These are phyloP conservation scores for Aphelocoma coerulescens DNA, from an alignment of 2,113 vertebrate genomes.

Conservation along the genomic window DNA sequence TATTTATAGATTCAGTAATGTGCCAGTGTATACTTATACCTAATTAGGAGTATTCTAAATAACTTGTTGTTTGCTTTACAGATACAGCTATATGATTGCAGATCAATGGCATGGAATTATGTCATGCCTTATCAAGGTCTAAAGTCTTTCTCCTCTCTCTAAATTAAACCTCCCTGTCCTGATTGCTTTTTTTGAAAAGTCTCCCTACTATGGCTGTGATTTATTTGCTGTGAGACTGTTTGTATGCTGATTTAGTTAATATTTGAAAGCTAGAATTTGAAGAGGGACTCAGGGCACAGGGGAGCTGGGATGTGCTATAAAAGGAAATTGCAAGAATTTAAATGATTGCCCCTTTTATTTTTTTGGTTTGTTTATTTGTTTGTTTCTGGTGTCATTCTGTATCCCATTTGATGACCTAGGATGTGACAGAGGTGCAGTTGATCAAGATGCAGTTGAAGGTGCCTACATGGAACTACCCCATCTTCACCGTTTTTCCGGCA, in stretches of 20 bases:
- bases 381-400: background rate
- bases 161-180: background rate
- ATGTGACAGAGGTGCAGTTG: background rate
- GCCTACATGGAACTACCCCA: background rate
- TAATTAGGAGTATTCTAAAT: conserved; percentile 28
- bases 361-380: background rate
- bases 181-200: background rate
- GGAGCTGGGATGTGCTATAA: background rate
- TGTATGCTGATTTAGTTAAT: background rate
- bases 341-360: background rate
- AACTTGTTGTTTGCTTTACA: conserved; percentile 33
- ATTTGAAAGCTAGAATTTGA: background rate
- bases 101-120: conserved; percentile 7
- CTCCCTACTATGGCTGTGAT: background rate
- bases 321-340: background rate
- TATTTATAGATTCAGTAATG: background rate
- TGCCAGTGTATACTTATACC: background rate
- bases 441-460: background rate
- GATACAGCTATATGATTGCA: conserved; percentile 1
- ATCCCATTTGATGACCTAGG: background rate
- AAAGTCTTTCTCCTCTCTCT: conserved; percentile 1
- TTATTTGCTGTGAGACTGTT: background rate
- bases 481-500: background rate
- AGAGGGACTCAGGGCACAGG: background rate
- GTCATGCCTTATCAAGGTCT: background rate